phyloP scores from a whole-genome alignment of 1,140 invertebrate species.

The Sinella curviseta region DNA sequence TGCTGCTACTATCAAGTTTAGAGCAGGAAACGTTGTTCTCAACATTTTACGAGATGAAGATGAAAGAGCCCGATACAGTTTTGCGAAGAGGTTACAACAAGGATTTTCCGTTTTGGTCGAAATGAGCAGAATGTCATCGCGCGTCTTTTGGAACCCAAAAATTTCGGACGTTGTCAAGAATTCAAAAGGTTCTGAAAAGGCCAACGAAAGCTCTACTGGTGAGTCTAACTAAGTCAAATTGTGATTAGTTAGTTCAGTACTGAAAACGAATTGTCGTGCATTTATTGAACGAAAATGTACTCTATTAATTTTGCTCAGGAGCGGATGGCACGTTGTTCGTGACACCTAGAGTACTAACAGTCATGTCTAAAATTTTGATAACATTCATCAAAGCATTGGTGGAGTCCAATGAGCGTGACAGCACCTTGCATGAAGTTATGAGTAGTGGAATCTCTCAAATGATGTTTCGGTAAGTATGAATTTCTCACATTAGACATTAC shows the following conservation, averaged over 20 bases:
- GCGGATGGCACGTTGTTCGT: conserved; percentile 16
- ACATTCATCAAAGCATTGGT: not conserved
- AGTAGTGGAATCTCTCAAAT: conserved; percentile 26
- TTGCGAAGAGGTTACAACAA: not conserved
- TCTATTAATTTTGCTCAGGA: not conserved
- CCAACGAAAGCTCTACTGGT: not conserved
- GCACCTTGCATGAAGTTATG: not conserved
- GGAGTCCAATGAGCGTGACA: conserved; percentile 17
- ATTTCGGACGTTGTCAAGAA: not conserved
- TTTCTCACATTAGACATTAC: not conserved
- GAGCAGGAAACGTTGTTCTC: not conserved
- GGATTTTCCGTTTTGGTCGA: not conserved
- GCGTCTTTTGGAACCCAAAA: not conserved
- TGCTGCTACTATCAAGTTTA: not conserved
- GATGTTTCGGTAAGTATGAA: conserved; percentile 33
- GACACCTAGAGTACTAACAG: conserved; percentile 39
- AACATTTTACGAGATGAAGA: not conserved
- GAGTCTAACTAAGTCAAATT: too few species aligned
- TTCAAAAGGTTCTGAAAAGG: not conserved
- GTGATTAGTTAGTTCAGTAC: too few species aligned
- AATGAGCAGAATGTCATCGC: not conserved
- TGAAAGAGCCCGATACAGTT: not conserved
- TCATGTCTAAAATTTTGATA: conserved; percentile 31
- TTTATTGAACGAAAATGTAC: too few species aligned
- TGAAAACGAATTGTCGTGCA: too few species aligned